Conservation (phyloP, 2,797 vertebrate species). For the Bradypus variegatus region DNA sequence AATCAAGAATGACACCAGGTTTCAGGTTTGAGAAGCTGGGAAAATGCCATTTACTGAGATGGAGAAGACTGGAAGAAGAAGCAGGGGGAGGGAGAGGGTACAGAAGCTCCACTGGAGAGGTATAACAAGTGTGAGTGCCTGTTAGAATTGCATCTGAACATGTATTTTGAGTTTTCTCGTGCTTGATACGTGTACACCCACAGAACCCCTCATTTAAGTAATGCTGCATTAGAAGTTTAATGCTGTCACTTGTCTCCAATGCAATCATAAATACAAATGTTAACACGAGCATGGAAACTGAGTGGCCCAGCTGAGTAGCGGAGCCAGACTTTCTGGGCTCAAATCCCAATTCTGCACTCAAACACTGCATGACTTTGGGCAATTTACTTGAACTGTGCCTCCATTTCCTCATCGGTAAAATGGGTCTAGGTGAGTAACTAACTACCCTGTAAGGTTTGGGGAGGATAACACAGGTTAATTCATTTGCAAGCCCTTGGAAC, state of each 20-base stretch:
- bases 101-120: background rate
- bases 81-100: background rate
- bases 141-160: background rate
- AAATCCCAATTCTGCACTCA: background rate
- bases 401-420: slow-evolving; percentile 3
- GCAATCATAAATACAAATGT: background rate
- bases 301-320: background rate
- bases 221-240: background rate
- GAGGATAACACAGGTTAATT: background rate
- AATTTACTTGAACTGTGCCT: background rate
- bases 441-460: background rate
- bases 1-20: accelerated
- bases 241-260: background rate
- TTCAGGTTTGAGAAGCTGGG: background rate
- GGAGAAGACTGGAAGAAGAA: background rate
- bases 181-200: background rate
- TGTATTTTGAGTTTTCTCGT: background rate
- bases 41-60: background rate
- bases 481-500: background rate
- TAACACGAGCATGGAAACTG: background rate
- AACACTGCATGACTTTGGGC: background rate
- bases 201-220: background rate
- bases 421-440: background rate
- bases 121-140: background rate
- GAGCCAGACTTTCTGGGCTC: slow-evolving; percentile 29